Conservation (phyloP, 1,140 invertebrate species). For the Phthorimaea operculella region DNA sequence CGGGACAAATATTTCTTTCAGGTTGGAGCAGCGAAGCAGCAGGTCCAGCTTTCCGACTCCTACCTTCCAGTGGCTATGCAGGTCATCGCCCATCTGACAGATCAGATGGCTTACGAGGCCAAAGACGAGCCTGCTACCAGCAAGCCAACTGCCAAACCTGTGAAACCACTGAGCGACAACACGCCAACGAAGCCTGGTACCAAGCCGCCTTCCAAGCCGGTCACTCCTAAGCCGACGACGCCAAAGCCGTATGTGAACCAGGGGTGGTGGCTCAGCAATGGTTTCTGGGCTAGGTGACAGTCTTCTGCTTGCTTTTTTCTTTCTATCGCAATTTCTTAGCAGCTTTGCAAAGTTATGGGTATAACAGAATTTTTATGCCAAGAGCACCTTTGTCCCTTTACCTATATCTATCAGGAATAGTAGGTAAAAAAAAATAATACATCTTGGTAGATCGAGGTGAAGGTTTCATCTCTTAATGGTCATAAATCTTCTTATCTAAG, state of each 20-base stretch:
- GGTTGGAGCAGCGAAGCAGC: slow-evolving; percentile 46
- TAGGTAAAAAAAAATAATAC: no score
- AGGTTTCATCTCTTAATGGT: no score
- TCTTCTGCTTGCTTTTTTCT: slow-evolving; percentile 14
- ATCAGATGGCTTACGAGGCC: slow-evolving; percentile 69
- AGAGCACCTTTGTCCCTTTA: no score
- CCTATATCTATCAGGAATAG: no score
- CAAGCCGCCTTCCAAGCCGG: slow-evolving; percentile 13
- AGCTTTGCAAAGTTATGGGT: no score
- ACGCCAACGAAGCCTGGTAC: slow-evolving; percentile 17
- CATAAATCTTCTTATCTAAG: no score
- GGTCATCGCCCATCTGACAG: slow-evolving; percentile 68
- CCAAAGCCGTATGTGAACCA: slow-evolving; percentile 25
- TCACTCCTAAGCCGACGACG: slow-evolving; percentile 7
- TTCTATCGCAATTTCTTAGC: neutral
- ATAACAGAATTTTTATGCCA: no score
- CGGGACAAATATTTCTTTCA: no score
- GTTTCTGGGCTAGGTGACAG: slow-evolving; percentile 22
- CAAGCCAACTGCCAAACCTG: slow-evolving; percentile 31
- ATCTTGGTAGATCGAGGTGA: no score
- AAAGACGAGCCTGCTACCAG: slow-evolving; percentile 38
- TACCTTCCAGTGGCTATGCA: slow-evolving; percentile 71
- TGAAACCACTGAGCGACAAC: slow-evolving; percentile 19
- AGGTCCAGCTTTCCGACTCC: slow-evolving; percentile 53
- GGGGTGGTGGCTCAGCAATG: slow-evolving; percentile 25